These are phyloP conservation scores for Leptodactylus fuscus DNA, from an alignment of 2,113 vertebrate genomes.

Conservation along the genomic window DNA sequence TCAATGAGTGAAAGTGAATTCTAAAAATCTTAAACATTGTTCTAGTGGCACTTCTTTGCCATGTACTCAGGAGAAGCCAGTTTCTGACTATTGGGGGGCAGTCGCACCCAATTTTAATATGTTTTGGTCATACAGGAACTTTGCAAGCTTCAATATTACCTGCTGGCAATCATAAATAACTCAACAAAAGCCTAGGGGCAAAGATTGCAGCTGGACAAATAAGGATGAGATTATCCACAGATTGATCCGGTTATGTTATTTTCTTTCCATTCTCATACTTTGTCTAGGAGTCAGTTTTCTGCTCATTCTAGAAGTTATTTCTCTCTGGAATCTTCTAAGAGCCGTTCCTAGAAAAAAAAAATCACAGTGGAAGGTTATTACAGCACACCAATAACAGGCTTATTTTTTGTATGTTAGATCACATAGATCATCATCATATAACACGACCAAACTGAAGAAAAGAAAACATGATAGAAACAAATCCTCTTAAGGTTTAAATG, in stretches of 20 bases:
- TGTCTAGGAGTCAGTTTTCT: background rate
- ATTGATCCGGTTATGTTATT: background rate
- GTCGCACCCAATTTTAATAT: background rate
- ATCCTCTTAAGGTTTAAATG: no score
- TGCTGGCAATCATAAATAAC: background rate
- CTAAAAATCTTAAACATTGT: no score
- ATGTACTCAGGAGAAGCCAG: background rate
- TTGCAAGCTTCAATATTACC: background rate
- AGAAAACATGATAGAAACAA: background rate
- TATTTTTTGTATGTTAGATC: background rate
- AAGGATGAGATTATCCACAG: background rate
- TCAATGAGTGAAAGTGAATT: no score
- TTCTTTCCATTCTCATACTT: background rate
- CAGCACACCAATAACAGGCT: background rate
- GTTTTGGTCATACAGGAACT: background rate
- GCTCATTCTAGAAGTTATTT: background rate
- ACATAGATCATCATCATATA: background rate
- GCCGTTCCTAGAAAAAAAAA: background rate
- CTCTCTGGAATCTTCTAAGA: background rate
- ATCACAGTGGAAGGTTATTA: background rate
- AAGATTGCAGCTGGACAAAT: background rate
- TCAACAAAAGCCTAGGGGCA: conserved; percentile 2
- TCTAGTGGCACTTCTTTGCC: no score
- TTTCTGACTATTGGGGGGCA: background rate
- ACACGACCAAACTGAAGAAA: background rate